Evolutionary conservation across 2,888 invertebrate species (phyloP).

Genomic region (Penaeus monodon): DNA sequence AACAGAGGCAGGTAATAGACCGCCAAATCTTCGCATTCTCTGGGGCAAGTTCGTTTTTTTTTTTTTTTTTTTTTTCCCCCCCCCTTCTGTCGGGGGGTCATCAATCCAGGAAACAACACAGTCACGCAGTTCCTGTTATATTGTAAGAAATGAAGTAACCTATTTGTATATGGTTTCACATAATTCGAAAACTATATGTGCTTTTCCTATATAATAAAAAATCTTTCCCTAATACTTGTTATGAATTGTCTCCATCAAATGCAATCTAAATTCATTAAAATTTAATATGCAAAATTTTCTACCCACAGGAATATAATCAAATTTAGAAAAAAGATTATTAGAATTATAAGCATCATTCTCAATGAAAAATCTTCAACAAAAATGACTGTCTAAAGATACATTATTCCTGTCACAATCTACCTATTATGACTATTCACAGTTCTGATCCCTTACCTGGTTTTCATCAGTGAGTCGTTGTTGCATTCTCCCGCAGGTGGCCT

Average conservation of each 20-base stretch:
- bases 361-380: no score
- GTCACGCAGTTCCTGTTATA: conserved; percentile 86
- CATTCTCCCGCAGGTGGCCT: conserved; percentile 44
- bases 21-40: conserved; percentile 98
- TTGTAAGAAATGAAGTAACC: neutral
- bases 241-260: neutral
- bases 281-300: no score
- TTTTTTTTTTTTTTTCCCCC: no score
- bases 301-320: no score
- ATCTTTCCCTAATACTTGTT: neutral
- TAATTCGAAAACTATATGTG: neutral
- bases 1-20: conserved; percentile 95
- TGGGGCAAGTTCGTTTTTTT: conserved; percentile 88
- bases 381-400: no score
- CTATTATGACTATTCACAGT: no score
- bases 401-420: no score
- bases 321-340: no score
- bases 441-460: conserved; percentile 50
- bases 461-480: conserved; percentile 63
- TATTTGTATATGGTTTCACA: neutral
- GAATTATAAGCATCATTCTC: no score
- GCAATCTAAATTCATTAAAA: no score
- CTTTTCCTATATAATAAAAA: neutral
- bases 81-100: conserved; percentile 94
- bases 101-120: conserved; percentile 98